Base-by-base conservation (phyloP, 1,140 invertebrate species). In the Sarcophaga peregrina region DNA sequence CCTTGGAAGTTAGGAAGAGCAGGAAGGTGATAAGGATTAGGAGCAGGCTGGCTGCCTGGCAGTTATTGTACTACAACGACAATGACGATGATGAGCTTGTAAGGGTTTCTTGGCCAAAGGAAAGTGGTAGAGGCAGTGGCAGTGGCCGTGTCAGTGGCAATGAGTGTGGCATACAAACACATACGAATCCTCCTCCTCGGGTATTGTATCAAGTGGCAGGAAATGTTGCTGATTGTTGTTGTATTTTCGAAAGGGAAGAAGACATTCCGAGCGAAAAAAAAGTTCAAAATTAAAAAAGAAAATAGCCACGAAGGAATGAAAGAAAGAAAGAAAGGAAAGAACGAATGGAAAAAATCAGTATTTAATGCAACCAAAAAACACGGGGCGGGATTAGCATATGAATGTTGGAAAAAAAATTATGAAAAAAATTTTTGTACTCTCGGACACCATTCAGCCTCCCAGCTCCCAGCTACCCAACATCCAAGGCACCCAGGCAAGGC, bases 381-480 rank as follows among this genome's bases (percentile, higher is more conserved):
- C 50, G 37, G 75, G 75, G 75, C 75, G 75, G 75, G 75, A 78
- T 78, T 78, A 78, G 75, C 75, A 78, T 78, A 50, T n/a, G 15
- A 78, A 25, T 52, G 50, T 17, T 15, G 47, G n/a, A n/a, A 45
- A 45, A 8, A 15, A 11, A n/a, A 46, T 37, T 13, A 75, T 15
- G 5, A 75, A 15, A 47, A 76, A 47, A 76, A 76, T 48, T 76
- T 46, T 5, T 76, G 50, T 20, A 52, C 50, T 15, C n/a, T 52
- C 62, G 62, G 46, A 78, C n/a, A 78, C 9, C 17, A 52, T 47
- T n/a, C n/a, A 50, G 45, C 46, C 45, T 48, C 10, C 75, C 47
- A 76, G 17, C 62, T 2, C 25, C 4, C 25, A 37, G 25, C 25
- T 4, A 4, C 25, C 25, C 4, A 37, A n/a, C n/a, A n/a, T n/a